phyloP scores from a whole-genome alignment of 2,888 invertebrate species.

The Pollenia angustigena region DNA sequence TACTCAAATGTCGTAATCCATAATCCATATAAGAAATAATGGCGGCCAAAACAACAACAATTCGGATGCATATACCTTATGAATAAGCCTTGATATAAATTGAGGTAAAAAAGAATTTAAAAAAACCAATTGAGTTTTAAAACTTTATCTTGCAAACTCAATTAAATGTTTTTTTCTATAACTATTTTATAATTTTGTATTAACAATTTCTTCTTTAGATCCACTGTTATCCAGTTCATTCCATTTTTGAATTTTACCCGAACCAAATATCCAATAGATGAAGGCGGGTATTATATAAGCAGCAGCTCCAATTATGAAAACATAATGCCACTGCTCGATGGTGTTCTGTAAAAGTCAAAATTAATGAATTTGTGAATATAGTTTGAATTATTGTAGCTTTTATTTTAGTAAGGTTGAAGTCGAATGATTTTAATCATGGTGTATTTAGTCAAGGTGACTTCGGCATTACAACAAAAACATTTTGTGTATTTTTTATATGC shows the following conservation, averaged over 20 bases:
- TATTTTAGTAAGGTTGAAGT: no score
- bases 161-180: neutral
- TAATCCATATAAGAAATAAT: no score
- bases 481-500: no score
- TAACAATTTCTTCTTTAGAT: slow-evolving; percentile 79
- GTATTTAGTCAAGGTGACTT: no score
- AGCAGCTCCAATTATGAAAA: slow-evolving; percentile 89
- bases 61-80: no score
- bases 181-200: slow-evolving; percentile 79
- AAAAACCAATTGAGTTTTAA: neutral
- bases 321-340: slow-evolving; percentile 90
- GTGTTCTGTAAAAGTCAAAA: slow-evolving; percentile 87
- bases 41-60: no score
- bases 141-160: neutral
- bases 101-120: neutral
- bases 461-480: no score
- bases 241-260: slow-evolving; percentile 89
- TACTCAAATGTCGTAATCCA: no score
- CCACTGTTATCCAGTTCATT: slow-evolving; percentile 85
- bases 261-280: slow-evolving; percentile 89
- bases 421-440: no score
- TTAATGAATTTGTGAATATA: neutral
- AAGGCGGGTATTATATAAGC: slow-evolving; percentile 89
- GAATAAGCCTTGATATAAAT: neutral
- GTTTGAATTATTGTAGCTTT: no score